A percentile compares a stretch with the other conserved stretches of the same genome.
Conservation (phyloP, 2,888 invertebrate genomes). For the Nymphalis urticae region DNA sequence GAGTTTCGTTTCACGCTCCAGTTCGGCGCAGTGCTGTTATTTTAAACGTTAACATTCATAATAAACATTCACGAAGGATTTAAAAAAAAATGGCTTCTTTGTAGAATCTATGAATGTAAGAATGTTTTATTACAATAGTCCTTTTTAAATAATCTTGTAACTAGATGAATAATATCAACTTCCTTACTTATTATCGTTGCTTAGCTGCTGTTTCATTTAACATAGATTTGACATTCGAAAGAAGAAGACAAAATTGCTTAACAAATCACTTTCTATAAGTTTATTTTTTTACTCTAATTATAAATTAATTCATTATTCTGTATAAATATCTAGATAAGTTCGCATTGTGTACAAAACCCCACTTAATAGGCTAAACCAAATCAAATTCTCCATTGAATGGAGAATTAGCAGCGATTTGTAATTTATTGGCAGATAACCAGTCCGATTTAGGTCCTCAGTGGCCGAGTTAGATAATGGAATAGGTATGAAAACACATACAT, state of each 20-base stretch:
- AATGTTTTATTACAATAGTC: too few relatives aligned
- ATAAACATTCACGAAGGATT: neutral
- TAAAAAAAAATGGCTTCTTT: too few relatives aligned
- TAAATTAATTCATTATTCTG: too few relatives aligned
- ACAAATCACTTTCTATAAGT: too few relatives aligned
- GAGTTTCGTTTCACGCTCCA: constrained; percentile 7
- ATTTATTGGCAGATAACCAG: constrained; percentile 42
- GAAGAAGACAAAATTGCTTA: too few relatives aligned
- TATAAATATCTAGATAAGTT: neutral
- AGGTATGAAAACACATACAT: constrained; percentile 7
- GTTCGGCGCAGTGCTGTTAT: neutral
- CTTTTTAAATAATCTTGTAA: too few relatives aligned
- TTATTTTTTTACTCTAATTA: too few relatives aligned
- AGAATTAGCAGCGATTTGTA: constrained; percentile 42
- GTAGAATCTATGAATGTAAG: too few relatives aligned
- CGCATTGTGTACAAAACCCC: neutral
- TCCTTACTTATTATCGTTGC: too few relatives aligned
- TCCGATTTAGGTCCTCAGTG: constrained; percentile 23
- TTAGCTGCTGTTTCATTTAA: too few relatives aligned
- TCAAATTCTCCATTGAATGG: constrained; percentile 40
- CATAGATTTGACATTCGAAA: too few relatives aligned
- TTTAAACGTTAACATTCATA: constrained; percentile 6
- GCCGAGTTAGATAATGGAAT: constrained; percentile 29
- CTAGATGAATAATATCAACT: too few relatives aligned
- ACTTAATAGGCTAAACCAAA: constrained; percentile 30